phyloP scores from a whole-genome alignment of 2,113 vertebrate genomes.

The Zosterops lateralis region DNA sequence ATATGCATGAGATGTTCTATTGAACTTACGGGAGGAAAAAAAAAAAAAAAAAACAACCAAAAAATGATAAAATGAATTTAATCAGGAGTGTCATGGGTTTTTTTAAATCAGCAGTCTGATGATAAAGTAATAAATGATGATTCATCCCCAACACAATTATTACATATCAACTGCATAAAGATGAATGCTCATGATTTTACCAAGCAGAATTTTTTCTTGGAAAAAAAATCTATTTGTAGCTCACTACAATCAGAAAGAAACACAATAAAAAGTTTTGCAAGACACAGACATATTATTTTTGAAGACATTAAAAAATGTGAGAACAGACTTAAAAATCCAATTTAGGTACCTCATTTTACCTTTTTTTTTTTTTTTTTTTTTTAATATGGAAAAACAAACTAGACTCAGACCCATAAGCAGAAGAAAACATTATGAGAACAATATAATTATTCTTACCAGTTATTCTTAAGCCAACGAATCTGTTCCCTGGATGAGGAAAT shows the following conservation, averaged over 20 bases:
- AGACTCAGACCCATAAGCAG: neutral
- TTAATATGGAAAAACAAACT: neutral
- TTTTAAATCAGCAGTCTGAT: slow-evolving; percentile 23
- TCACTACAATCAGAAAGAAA: neutral
- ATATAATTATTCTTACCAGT: slow-evolving; percentile 68
- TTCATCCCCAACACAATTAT: slow-evolving; percentile 57
- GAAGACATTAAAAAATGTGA: neutral
- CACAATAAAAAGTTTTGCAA: neutral
- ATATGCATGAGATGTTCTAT: slow-evolving; percentile 46
- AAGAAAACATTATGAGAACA: neutral
- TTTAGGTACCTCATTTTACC: neutral
- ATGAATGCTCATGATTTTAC: slow-evolving; percentile 25
- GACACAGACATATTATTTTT: neutral
- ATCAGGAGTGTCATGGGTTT: slow-evolving; percentile 24
- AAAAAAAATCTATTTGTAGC: neutral
- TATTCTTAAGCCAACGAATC: slow-evolving; percentile 6
- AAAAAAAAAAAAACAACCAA: neutral
- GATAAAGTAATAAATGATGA: slow-evolving; percentile 63
- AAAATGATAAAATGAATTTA: slow-evolving; percentile 49
- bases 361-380: neutral
- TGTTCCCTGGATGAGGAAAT: slow-evolving; percentile 46
- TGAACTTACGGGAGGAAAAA: neutral
- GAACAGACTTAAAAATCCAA: neutral
- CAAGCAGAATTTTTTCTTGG: neutral
- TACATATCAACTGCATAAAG: slow-evolving; percentile 6